Percentiles rank a stretch among this genome's conserved stretches.
phyloP scores from a whole-genome alignment of 2,113 vertebrate species.

The Morone chrysops region DNA sequence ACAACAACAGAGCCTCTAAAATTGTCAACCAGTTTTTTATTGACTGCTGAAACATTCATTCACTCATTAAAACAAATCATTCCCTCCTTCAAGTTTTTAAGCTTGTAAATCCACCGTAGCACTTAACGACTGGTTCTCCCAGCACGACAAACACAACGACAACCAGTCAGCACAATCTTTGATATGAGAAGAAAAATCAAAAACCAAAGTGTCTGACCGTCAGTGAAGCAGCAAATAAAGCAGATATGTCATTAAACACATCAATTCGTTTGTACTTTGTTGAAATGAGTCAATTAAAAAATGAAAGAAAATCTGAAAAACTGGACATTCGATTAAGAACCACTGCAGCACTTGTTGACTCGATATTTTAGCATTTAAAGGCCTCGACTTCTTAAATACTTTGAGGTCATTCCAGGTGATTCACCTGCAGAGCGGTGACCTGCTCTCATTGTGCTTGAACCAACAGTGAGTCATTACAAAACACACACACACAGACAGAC shows the following conservation, averaged over 20 bases:
- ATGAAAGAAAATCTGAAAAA: not conserved
- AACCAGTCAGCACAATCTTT: constrained; percentile 35
- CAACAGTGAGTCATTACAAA: not conserved
- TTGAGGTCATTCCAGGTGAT: not conserved
- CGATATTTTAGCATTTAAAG: constrained; percentile 10
- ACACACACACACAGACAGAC: not conserved
- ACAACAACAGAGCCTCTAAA: not conserved
- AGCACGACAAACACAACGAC: constrained; percentile 37
- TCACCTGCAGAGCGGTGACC: not conserved
- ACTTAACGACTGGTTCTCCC: constrained; percentile 29
- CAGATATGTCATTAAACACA: not conserved
- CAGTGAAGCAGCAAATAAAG: not conserved
- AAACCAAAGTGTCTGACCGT: not conserved
- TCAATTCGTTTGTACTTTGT: not conserved
- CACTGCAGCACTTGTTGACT: not conserved
- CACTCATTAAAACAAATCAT: constrained; percentile 43
- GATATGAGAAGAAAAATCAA: constrained; percentile 15
- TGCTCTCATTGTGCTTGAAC: constrained; percentile 53
- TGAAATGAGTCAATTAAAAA: not conserved
- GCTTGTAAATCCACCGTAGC: constrained; percentile 14
- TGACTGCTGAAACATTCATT: constrained; percentile 67
- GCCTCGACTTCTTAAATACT: not conserved
- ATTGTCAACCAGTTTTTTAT: constrained; percentile 71
- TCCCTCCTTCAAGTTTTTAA: constrained; percentile 62
- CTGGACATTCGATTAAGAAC: constrained; percentile 2